A percentile compares a stretch with the other conserved stretches of the same genome.
Evolutionary conservation across 2,113 vertebrate genomes (phyloP).

Genomic region (Crotalus horridus): DNA sequence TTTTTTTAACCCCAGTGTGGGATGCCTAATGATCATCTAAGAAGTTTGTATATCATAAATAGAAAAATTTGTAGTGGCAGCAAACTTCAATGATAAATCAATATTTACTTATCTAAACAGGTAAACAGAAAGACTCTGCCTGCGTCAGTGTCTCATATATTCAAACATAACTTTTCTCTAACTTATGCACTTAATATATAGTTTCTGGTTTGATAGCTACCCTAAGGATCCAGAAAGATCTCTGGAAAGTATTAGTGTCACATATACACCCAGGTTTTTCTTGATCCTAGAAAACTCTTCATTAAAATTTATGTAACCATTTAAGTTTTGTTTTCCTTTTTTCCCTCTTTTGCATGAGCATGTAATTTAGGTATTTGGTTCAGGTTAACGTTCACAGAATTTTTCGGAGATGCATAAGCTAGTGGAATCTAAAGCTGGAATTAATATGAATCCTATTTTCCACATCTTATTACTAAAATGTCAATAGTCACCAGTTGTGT

Average conservation of each 20-base stretch:
- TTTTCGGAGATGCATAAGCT: neutral
- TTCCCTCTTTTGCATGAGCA: neutral
- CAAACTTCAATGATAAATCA: no score
- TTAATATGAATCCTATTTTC: neutral
- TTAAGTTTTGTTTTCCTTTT: neutral
- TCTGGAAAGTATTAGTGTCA: neutral
- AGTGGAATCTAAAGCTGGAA: slow-evolving; percentile 1
- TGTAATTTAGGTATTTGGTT: neutral
- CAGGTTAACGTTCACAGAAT: neutral
- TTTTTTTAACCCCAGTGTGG: no score
- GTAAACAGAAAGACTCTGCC: neutral
- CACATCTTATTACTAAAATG: slow-evolving; percentile 16
- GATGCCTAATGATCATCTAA: no score
- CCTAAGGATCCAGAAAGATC: neutral
- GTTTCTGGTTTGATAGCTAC: neutral
- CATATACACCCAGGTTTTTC: neutral
- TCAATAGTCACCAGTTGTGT: slow-evolving; percentile 5
- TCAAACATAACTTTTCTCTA: neutral
- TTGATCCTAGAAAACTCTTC: neutral
- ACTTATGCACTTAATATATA: neutral
- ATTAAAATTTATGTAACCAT: neutral
- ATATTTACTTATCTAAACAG: no score
- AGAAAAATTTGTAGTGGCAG: no score
- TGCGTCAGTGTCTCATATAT: neutral
- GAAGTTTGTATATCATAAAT: no score